These are phyloP conservation scores for Pediacus dermestoides DNA, from an alignment of 2,888 invertebrate species.

Conservation along the genomic window DNA sequence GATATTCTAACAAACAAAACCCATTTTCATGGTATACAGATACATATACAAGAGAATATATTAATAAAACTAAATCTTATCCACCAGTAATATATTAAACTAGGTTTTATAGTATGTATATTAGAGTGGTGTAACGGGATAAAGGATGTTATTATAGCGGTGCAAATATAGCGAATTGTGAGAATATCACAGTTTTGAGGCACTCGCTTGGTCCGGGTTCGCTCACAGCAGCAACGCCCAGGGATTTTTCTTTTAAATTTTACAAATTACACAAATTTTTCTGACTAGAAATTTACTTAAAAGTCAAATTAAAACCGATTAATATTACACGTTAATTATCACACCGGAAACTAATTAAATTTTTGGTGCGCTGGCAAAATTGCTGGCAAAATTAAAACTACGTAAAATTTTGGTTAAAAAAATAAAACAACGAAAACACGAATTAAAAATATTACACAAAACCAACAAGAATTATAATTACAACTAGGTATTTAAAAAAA, in stretches of 20 bases:
- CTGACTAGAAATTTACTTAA: slow-evolving; percentile 41
- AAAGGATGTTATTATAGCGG: slow-evolving; percentile 35
- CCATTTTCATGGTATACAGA: slow-evolving; percentile 24
- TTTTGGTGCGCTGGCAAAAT: no score
- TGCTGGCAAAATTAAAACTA: no score
- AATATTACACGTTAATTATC: slow-evolving; percentile 17
- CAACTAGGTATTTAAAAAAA: background rate
- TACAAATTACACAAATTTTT: slow-evolving; percentile 33
- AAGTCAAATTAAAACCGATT: slow-evolving; percentile 15
- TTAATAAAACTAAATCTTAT: slow-evolving; percentile 25
- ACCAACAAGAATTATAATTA: background rate
- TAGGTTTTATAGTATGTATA: slow-evolving; percentile 12
- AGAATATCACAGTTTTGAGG: slow-evolving; percentile 51
- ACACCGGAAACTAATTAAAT: slow-evolving; percentile 18
- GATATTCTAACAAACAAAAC: slow-evolving; percentile 9
- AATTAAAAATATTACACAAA: slow-evolving; percentile 1
- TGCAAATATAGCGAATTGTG: slow-evolving; percentile 42
- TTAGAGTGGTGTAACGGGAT: slow-evolving; percentile 17
- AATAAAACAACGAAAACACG: slow-evolving; percentile 7
- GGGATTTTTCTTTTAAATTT: slow-evolving; percentile 25
- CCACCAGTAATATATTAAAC: slow-evolving; percentile 33
- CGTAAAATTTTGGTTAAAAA: no score
- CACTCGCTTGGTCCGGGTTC: slow-evolving; percentile 49
- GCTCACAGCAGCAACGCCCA: slow-evolving; percentile 38
- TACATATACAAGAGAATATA: slow-evolving; percentile 17